phyloP scores from a whole-genome alignment of 2,113 vertebrate genomes.

The Anseranas semipalmata region DNA sequence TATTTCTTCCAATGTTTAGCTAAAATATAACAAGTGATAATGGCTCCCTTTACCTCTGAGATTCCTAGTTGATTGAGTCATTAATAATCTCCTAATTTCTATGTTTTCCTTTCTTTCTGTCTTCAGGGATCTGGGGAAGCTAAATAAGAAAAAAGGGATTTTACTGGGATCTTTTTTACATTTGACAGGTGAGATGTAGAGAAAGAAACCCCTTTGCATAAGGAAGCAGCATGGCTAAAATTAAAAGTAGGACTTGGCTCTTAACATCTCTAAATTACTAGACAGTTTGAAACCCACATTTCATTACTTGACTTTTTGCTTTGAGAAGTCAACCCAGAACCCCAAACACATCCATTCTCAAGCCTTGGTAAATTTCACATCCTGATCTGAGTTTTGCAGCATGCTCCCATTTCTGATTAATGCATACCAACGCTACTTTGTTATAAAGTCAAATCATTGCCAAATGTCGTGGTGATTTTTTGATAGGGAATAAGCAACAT shows the following conservation, averaged over 20 bases:
- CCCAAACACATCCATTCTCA: constrained; percentile 52
- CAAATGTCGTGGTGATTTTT: constrained; percentile 70
- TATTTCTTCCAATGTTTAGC: constrained; percentile 3
- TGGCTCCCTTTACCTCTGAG: not conserved
- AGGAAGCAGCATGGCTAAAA: constrained; percentile 38
- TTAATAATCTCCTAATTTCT: constrained; percentile 66
- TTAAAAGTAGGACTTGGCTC: constrained; percentile 49
- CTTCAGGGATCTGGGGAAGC: constrained; percentile 53
- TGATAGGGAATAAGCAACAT: constrained; percentile 55
- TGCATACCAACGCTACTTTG: constrained; percentile 58
- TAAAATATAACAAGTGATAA: constrained; percentile 39
- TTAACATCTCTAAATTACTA: constrained; percentile 50
- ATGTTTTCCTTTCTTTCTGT: constrained; percentile 40
- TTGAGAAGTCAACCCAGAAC: constrained; percentile 54
- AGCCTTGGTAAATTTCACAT: constrained; percentile 59
- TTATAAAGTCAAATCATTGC: constrained; percentile 70
- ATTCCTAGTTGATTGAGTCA: constrained; percentile 22
- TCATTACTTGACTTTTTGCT: constrained; percentile 44
- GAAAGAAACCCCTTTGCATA: constrained; percentile 44
- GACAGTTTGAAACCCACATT: constrained; percentile 48
- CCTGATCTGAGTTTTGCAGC: constrained; percentile 57
- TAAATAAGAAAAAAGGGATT: constrained; percentile 40
- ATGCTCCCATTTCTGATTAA: constrained; percentile 62
- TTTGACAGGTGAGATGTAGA: constrained; percentile 53
- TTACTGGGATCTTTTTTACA: constrained; percentile 19